Percentiles rank a stretch among this genome's conserved stretches.
phyloP scores from a whole-genome alignment of 2,113 vertebrate species.

The Phalacrocorax brasilianus region DNA sequence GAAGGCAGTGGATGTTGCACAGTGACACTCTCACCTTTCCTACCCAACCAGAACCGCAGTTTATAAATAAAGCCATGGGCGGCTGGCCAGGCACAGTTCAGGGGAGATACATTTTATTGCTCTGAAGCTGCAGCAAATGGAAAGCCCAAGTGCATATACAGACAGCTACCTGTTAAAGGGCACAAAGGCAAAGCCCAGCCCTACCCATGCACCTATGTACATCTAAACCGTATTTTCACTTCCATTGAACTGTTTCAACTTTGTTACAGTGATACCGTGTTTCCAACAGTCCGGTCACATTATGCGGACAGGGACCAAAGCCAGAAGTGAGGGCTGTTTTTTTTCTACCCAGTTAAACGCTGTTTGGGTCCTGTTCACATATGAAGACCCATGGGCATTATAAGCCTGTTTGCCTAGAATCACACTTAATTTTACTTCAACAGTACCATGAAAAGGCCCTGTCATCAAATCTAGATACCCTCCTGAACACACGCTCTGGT shows the following conservation, averaged over 20 bases:
- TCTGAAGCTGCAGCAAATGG: constrained; percentile 73
- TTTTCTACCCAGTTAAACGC: not conserved
- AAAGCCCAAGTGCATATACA: constrained; percentile 46
- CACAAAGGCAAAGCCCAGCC: constrained; percentile 43
- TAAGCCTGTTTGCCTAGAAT: not conserved
- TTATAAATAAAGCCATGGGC: constrained; percentile 80
- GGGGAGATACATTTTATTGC: constrained; percentile 78
- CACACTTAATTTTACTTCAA: not conserved
- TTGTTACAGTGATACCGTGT: not conserved
- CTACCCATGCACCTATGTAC: not conserved
- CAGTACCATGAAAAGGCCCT: constrained; percentile 32
- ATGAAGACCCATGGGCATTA: not conserved
- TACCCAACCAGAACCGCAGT: constrained; percentile 58
- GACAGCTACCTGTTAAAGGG: not conserved
- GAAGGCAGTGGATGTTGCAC: constrained; percentile 71
- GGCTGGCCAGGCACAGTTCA: constrained; percentile 61
- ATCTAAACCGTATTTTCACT: not conserved
- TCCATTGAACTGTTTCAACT: constrained; percentile 18
- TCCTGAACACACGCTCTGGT: constrained; percentile 49
- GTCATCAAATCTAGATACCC: not conserved
- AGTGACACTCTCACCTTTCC: constrained; percentile 57
- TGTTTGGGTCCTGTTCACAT: not conserved
- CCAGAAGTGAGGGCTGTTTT: not conserved
- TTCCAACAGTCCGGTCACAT: not conserved
- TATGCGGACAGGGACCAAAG: not conserved